phyloP scores from a whole-genome alignment of 2,113 vertebrate species.

The Gasterosteus aculeatus region DNA sequence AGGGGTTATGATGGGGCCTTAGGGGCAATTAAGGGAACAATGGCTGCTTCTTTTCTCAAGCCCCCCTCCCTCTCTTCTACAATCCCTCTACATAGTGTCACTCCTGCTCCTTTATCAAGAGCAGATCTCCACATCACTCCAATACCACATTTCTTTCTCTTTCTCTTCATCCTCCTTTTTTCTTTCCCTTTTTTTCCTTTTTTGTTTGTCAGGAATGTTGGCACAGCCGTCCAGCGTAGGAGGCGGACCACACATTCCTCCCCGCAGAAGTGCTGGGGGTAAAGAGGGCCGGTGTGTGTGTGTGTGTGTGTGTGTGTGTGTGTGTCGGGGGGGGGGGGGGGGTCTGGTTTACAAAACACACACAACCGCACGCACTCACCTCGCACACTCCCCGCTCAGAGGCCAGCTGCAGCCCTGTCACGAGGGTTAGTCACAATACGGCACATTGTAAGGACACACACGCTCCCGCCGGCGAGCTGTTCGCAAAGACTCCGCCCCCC shows the following conservation, averaged over 20 bases:
- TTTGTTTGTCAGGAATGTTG: slow-evolving; percentile 77
- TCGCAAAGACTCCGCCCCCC: slow-evolving; percentile 19
- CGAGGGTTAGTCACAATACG: slow-evolving; percentile 67
- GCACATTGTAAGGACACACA: slow-evolving; percentile 56
- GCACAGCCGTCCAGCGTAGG: slow-evolving; percentile 74
- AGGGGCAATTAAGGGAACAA: slow-evolving; percentile 69
- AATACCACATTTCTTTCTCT: slow-evolving; percentile 36
- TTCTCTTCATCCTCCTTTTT: slow-evolving; percentile 37
- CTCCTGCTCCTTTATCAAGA: slow-evolving; percentile 42
- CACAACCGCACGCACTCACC: slow-evolving; percentile 43
- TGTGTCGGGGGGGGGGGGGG: slow-evolving; percentile 7
- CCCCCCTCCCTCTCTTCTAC: slow-evolving; percentile 32
- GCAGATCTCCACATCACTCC: slow-evolving; percentile 38
- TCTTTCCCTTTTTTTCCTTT: slow-evolving; percentile 39
- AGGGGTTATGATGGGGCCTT: slow-evolving; percentile 72
- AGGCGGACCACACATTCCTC: slow-evolving; percentile 85
- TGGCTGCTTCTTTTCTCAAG: slow-evolving; percentile 55
- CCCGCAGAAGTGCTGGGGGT: slow-evolving; percentile 79
- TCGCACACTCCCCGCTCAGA: slow-evolving; percentile 51
- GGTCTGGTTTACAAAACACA: slow-evolving; percentile 69
- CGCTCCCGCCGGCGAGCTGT: slow-evolving; percentile 30
- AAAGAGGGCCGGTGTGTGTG: slow-evolving; percentile 6
- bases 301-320: not conserved
- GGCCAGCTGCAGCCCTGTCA: slow-evolving; percentile 75
- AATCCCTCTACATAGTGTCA: slow-evolving; percentile 54